Conservation (phyloP, 2,888 invertebrate species). For the Nycteola revayana region DNA sequence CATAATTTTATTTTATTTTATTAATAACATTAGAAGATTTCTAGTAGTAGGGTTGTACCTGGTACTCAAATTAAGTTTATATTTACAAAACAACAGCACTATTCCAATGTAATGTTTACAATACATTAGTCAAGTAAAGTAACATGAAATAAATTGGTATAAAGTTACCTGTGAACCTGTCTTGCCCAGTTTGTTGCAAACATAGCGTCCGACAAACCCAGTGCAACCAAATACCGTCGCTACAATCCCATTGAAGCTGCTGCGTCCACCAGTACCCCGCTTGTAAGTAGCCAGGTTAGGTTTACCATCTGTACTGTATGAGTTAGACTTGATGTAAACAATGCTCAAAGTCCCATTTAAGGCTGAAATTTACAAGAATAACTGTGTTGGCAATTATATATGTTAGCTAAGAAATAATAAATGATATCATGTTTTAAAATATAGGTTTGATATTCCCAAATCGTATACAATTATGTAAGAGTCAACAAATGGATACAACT, state of each 20-base stretch:
- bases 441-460: slow-evolving; percentile 5
- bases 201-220: slow-evolving; percentile 94
- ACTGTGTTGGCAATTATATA: not conserved
- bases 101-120: too few relatives aligned
- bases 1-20: too few relatives aligned
- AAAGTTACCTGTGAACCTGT: slow-evolving; percentile 89
- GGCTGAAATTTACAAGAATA: slow-evolving; percentile 48
- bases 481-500: slow-evolving; percentile 14
- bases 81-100: too few relatives aligned
- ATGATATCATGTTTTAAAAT: slow-evolving; percentile 6
- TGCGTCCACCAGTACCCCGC: slow-evolving; percentile 94
- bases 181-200: slow-evolving; percentile 95
- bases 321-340: slow-evolving; percentile 69
- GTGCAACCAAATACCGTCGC: slow-evolving; percentile 98
- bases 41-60: too few relatives aligned
- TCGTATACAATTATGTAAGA: slow-evolving; percentile 62
- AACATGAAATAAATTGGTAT: too few relatives aligned
- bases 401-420: not conserved
- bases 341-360: slow-evolving; percentile 64
- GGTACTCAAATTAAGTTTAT: too few relatives aligned
- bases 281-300: slow-evolving; percentile 86
- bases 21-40: too few relatives aligned
- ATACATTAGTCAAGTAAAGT: too few relatives aligned
- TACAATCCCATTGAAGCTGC: slow-evolving; percentile 97
- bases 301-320: slow-evolving; percentile 79